A percentile compares a stretch with the other conserved stretches of the same genome.
Evolutionary conservation across 2,797 vertebrate genomes (phyloP).

Genomic region (Coreius guichenoti): DNA sequence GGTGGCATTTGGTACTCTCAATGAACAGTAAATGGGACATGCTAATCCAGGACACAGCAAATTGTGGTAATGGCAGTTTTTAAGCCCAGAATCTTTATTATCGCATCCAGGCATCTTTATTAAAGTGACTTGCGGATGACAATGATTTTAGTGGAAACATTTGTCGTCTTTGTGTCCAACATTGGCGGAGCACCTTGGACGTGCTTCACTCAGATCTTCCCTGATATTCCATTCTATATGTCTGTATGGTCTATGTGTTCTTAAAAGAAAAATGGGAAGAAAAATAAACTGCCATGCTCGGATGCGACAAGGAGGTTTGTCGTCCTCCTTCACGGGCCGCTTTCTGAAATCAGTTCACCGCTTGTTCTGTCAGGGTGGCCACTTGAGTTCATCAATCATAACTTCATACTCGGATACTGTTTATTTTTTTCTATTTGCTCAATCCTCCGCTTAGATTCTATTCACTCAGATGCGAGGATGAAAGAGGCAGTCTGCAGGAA

Average conservation of each 20-base stretch:
- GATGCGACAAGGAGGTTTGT: slow-evolving; percentile 59
- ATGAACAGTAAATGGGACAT: slow-evolving; percentile 64
- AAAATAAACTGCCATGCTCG: slow-evolving; percentile 61
- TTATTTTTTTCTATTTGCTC: slow-evolving; percentile 49
- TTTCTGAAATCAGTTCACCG: slow-evolving; percentile 70
- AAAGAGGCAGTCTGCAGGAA: slow-evolving; percentile 42
- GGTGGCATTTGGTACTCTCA: slow-evolving; percentile 58
- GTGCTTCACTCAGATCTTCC: slow-evolving; percentile 42
- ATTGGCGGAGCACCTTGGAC: slow-evolving; percentile 12
- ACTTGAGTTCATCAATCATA: slow-evolving; percentile 57
- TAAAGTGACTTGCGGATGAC: slow-evolving; percentile 53
- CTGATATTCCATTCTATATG: slow-evolving; percentile 57
- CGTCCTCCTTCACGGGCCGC: slow-evolving; percentile 62
- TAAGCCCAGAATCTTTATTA: slow-evolving; percentile 16
- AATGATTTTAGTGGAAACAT: slow-evolving; percentile 54
- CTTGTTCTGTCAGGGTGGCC: slow-evolving; percentile 68
- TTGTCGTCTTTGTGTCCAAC: slow-evolving; percentile 47
- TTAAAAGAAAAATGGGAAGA: slow-evolving; percentile 49
- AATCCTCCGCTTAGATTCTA: slow-evolving; percentile 51
- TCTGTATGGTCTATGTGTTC: slow-evolving; percentile 75
- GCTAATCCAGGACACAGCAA: slow-evolving; percentile 61
- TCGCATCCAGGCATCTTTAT: slow-evolving; percentile 27
- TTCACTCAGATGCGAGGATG: slow-evolving; percentile 35
- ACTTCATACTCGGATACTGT: slow-evolving; percentile 35
- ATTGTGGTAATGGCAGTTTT: slow-evolving; percentile 61